phyloP scores from a whole-genome alignment of 2,888 invertebrate genomes.

The Ceratothoa steindachneri region DNA sequence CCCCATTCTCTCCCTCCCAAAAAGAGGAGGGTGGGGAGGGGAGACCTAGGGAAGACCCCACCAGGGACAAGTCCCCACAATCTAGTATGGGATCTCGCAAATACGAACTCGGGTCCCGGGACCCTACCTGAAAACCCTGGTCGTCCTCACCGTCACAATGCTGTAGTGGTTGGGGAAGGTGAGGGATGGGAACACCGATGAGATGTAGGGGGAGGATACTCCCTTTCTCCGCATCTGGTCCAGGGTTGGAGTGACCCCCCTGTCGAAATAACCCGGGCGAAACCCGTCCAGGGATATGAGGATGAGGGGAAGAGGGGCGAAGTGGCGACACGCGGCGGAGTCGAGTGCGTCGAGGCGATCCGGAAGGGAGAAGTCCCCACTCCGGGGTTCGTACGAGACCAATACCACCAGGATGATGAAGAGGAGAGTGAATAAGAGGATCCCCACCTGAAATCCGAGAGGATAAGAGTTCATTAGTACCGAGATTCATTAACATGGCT shows the following conservation, averaged over 20 bases:
- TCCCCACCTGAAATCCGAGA: not conserved
- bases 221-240: constrained; percentile 59
- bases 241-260: constrained; percentile 61
- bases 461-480: too few species aligned
- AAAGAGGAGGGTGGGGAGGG: too few species aligned
- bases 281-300: constrained; percentile 70
- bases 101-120: too few species aligned
- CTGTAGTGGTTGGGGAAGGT: constrained; percentile 72
- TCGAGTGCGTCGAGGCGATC: not conserved
- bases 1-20: too few species aligned
- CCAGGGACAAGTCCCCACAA: too few species aligned
- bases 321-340: not conserved
- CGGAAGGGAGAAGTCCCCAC: not conserved
- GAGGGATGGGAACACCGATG: constrained; percentile 65
- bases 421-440: not conserved
- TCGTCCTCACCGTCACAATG: constrained; percentile 63
- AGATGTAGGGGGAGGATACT: constrained; percentile 60
- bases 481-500: too few species aligned
- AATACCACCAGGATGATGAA: not conserved
- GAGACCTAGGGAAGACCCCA: too few species aligned
- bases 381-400: not conserved
- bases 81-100: too few species aligned
- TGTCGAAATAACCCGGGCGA: constrained; percentile 63
- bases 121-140: too few species aligned
- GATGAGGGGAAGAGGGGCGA: constrained; percentile 54